Conservation (phyloP, 2,797 vertebrate species). For the Prionace glauca region DNA sequence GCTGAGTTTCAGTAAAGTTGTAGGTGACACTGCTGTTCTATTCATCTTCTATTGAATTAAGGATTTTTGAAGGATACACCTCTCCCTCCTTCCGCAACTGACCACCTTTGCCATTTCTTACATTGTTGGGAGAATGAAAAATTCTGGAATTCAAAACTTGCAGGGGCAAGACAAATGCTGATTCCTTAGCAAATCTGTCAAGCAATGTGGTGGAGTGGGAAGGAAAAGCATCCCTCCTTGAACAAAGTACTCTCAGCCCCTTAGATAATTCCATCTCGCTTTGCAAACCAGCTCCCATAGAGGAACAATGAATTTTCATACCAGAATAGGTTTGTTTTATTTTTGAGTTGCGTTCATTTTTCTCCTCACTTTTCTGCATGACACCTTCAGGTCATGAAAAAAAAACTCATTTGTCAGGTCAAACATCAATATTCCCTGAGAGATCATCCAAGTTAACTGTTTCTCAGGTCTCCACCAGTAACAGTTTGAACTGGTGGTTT, state of each 20-base stretch:
- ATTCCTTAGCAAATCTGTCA: not conserved
- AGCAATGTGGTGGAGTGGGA: not conserved
- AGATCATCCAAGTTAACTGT: not conserved
- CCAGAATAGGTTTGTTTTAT: not conserved
- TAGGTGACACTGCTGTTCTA: too few relatives aligned
- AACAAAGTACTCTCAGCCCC: not conserved
- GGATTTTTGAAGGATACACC: too few relatives aligned
- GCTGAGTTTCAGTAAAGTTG: too few relatives aligned
- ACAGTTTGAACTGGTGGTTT: not conserved
- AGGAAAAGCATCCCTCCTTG: not conserved
- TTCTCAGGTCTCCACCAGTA: not conserved
- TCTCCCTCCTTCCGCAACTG: not conserved
- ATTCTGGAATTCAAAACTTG: not conserved
- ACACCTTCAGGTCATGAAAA: not conserved
- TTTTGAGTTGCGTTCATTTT: not conserved
- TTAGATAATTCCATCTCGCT: not conserved
- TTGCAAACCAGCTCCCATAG: not conserved
- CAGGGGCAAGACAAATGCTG: not conserved
- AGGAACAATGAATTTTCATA: not conserved
- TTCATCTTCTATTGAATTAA: too few relatives aligned
- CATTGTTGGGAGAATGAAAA: not conserved
- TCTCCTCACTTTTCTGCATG: not conserved
- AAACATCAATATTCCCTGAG: not conserved
- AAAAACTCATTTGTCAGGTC: not conserved
- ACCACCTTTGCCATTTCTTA: not conserved